A percentile compares a stretch with the other conserved stretches of the same genome.
Evolutionary conservation across 2,888 invertebrate species (phyloP).

Genomic region (Drosophila dives): DNA sequence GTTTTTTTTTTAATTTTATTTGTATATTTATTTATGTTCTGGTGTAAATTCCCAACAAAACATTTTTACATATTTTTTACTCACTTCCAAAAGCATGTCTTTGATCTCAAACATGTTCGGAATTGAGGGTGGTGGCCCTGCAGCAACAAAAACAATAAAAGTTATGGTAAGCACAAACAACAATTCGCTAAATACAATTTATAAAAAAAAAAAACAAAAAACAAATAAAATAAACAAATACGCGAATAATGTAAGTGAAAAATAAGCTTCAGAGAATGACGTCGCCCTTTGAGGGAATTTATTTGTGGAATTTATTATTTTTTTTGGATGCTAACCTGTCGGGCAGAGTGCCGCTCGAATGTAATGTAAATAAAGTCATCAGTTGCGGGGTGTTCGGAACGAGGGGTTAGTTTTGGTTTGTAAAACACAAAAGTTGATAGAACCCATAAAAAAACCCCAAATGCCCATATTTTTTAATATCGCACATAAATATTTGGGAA

Average conservation of each 20-base stretch:
- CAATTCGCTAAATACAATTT: conserved; percentile 33
- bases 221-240: conserved; percentile 53
- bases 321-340: conserved; percentile 6
- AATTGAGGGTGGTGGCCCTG: conserved; percentile 9
- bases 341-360: conserved; percentile 19
- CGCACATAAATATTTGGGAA: conserved; percentile 38
- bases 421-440: conserved; percentile 58
- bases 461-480: conserved; percentile 21
- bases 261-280: conserved; percentile 44
- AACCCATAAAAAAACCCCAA: conserved; percentile 33
- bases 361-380: conserved; percentile 36
- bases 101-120: conserved; percentile 73
- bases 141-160: conserved; percentile 24
- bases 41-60: conserved; percentile 68
- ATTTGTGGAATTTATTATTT: conserved; percentile 42
- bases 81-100: conserved; percentile 70
- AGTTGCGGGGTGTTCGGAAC: conserved; percentile 4
- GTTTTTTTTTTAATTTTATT: neutral
- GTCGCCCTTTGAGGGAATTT: conserved; percentile 39
- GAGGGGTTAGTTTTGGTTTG: conserved; percentile 39
- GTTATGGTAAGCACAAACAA: conserved; percentile 34
- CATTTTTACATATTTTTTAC: conserved; percentile 46
- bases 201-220: conserved; percentile 25
- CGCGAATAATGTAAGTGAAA: conserved; percentile 59
- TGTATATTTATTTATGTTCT: conserved; percentile 40